Conservation (phyloP, 2,797 vertebrate genomes). For the Pogonophryne albipinna region DNA sequence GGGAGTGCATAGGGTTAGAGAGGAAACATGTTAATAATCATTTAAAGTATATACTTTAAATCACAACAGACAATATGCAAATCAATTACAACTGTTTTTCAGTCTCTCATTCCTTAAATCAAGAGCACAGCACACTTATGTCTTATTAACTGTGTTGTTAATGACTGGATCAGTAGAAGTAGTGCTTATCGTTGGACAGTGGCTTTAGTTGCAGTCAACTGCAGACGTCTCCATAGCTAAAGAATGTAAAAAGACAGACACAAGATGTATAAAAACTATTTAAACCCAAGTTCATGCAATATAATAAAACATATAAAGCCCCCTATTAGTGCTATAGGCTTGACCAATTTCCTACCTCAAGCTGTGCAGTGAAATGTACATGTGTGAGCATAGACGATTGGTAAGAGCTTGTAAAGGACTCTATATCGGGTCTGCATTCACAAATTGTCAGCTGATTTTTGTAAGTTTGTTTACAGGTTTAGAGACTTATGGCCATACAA, state of each 20-base stretch:
- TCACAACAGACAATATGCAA: conserved; percentile 16
- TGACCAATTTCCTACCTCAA: conserved; percentile 4
- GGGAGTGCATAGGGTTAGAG: not conserved
- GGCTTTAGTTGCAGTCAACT: conserved; percentile 28
- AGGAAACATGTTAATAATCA: conserved; percentile 1
- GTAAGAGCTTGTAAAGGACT: not conserved
- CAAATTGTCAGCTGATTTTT: not conserved
- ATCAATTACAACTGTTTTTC: not conserved
- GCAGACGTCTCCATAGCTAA: conserved; percentile 50
- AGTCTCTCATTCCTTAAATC: conserved; percentile 22
- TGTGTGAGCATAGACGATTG: not conserved
- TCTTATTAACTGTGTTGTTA: conserved; percentile 23
- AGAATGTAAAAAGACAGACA: conserved; percentile 70
- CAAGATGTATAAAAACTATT: conserved; percentile 18
- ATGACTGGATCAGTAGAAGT: conserved; percentile 33
- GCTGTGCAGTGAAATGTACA: not conserved
- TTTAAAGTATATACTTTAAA: conserved; percentile 16
- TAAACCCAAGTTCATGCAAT: conserved; percentile 6
- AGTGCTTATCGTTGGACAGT: conserved; percentile 19
- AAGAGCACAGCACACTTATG: conserved; percentile 9
- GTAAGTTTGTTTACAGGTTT: conserved; percentile 1
- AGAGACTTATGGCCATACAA: not conserved
- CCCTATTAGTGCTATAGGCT: conserved; percentile 3
- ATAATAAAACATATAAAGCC: conserved; percentile 1
- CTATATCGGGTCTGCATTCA: not conserved